Percentiles rank a stretch among this genome's conserved stretches.
These are phyloP conservation scores for Urocyon cinereoargenteus DNA, from an alignment of 2,797 vertebrate genomes.

Conservation along the genomic window DNA sequence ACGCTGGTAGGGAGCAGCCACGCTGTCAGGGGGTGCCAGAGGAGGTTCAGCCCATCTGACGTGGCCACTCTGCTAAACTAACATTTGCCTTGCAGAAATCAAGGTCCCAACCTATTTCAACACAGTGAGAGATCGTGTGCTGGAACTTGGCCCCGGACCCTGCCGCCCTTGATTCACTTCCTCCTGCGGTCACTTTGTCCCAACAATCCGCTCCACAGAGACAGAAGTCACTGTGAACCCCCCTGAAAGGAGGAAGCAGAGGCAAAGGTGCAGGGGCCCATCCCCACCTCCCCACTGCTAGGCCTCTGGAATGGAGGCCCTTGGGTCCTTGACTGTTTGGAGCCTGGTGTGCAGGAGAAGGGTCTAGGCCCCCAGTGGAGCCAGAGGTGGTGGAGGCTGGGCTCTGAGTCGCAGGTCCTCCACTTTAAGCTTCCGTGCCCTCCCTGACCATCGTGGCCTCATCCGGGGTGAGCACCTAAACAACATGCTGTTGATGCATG, in stretches of 20 bases:
- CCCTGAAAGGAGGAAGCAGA: not conserved
- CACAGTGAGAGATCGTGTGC: not conserved
- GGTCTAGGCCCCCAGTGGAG: not conserved
- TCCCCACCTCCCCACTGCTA: fast-evolving
- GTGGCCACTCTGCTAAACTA: constrained; percentile 74
- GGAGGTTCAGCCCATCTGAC: not conserved
- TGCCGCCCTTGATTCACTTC: fast-evolving
- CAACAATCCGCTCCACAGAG: not conserved
- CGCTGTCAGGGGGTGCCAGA: constrained; percentile 24
- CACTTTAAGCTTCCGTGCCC: not conserved
- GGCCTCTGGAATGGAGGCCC: not conserved
- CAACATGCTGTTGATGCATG: not conserved
- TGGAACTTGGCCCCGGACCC: not conserved
- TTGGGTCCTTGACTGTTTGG: not conserved
- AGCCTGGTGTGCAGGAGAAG: not conserved
- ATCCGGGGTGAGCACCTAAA: not conserved
- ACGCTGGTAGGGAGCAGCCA: constrained; percentile 40
- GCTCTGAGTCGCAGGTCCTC: not conserved
- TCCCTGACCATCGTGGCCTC: not conserved
- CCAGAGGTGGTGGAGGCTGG: not conserved
- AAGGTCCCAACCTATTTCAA: not conserved
- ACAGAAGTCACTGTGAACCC: not conserved
- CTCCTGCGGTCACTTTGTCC: not conserved
- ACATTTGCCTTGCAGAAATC: constrained; percentile 70
- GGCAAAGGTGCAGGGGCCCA: not conserved